Percentiles rank a stretch among this genome's conserved stretches.
These are phyloP conservation scores for Rhamphomyia laevipes DNA, from an alignment of 2,888 invertebrate species.

Conservation along the genomic window DNA sequence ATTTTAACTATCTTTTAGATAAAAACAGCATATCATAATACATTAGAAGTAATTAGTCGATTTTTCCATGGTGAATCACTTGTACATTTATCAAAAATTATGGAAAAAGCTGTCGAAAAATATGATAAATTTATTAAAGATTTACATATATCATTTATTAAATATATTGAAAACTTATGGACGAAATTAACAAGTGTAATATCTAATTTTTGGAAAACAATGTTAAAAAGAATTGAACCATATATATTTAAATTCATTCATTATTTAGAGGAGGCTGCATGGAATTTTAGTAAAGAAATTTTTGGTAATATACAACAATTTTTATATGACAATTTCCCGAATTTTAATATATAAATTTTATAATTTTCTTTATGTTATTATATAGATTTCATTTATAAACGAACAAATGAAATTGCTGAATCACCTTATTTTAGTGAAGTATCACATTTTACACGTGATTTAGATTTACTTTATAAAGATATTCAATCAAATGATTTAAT, in stretches of 20 bases:
- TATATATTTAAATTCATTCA: conserved; percentile 64
- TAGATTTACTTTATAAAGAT: conserved; percentile 69
- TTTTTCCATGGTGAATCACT: conserved; percentile 64
- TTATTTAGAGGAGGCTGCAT: conserved; percentile 60
- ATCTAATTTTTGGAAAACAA: conserved; percentile 58
- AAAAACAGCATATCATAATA: conserved; percentile 57
- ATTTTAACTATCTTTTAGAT: conserved; percentile 34
- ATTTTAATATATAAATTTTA: too few species aligned
- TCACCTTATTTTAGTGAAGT: conserved; percentile 73
- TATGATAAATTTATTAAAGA: conserved; percentile 71
- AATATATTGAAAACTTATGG: conserved; percentile 66
- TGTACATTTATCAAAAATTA: conserved; percentile 53
- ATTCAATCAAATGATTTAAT: conserved; percentile 64
- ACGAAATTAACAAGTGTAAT: conserved; percentile 51
- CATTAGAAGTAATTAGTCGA: conserved; percentile 54
- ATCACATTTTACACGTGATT: conserved; percentile 65
- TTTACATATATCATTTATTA: conserved; percentile 52
- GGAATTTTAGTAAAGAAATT: conserved; percentile 61
- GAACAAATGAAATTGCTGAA: conserved; percentile 65
- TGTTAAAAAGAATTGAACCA: conserved; percentile 64
- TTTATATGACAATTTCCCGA: too few species aligned
- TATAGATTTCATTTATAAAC: conserved; percentile 67
- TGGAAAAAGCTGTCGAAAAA: conserved; percentile 58
- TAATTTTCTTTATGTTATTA: conserved; percentile 12
- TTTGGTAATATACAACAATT: conserved; percentile 37